Evolutionary conservation across 2,797 vertebrate genomes (phyloP).

Genomic region (Chelon labrosus): DNA sequence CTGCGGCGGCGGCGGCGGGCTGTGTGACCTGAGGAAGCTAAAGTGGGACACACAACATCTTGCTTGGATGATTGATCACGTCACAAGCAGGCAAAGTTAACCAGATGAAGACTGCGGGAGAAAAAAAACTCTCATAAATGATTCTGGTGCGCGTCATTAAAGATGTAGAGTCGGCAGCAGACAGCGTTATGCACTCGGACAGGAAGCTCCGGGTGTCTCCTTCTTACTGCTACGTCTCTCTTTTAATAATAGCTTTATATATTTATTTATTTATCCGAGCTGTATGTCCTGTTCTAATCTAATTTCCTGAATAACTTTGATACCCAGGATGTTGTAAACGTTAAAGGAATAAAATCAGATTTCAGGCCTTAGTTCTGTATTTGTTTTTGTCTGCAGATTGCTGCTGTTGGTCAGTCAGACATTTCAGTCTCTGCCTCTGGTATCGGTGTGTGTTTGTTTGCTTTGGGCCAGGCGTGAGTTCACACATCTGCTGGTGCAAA

Average conservation of each 20-base stretch:
- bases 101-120: slow-evolving; percentile 58
- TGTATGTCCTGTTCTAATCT: too few species aligned
- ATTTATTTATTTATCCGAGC: not conserved
- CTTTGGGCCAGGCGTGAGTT: slow-evolving; percentile 47
- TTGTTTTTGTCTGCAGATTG: not conserved
- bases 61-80: slow-evolving; percentile 74
- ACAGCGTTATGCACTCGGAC: slow-evolving; percentile 43
- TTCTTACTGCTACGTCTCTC: not conserved
- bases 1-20: not conserved
- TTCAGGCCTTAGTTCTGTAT: not conserved
- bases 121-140: slow-evolving; percentile 77
- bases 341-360: too few species aligned
- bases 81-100: slow-evolving; percentile 71
- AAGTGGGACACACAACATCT: slow-evolving; percentile 72
- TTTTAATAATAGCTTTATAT: not conserved
- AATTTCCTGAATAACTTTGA: too few species aligned
- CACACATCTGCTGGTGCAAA: slow-evolving; percentile 73
- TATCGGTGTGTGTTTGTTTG: slow-evolving; percentile 72
- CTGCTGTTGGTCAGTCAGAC: not conserved
- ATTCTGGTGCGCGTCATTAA: slow-evolving; percentile 61
- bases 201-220: not conserved
- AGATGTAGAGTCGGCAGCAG: slow-evolving; percentile 62
- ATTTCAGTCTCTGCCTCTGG: slow-evolving; percentile 22
- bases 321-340: too few species aligned
- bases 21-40: slow-evolving; percentile 19